Evolutionary conservation across 2,113 vertebrate genomes (phyloP).

Genomic region (Callospermophilus lateralis): DNA sequence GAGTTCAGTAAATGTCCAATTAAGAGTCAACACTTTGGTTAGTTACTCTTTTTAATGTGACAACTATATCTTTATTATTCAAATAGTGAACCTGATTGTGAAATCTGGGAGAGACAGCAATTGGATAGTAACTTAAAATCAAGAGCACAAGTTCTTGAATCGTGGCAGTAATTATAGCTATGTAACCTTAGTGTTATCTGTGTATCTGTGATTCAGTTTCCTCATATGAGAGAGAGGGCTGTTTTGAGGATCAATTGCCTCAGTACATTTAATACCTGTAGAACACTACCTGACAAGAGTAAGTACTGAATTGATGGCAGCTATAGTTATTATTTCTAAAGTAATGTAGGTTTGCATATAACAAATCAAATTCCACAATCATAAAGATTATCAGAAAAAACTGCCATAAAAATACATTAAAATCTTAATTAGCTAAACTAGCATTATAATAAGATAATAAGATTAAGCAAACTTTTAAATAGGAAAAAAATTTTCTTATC

Average conservation of each 20-base stretch:
- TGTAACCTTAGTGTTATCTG: not conserved
- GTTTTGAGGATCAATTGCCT: not conserved
- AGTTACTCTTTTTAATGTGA: not conserved
- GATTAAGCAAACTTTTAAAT: conserved; percentile 58
- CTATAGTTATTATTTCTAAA: conserved; percentile 50
- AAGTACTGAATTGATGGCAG: not conserved
- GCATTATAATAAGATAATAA: not conserved
- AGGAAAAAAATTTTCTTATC: conserved; percentile 22
- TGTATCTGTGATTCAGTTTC: conserved; percentile 8
- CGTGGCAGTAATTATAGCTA: not conserved
- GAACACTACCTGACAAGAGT: not conserved
- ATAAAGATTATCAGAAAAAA: not conserved
- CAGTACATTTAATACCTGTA: not conserved
- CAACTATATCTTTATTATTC: conserved; percentile 6
- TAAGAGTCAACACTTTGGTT: not conserved
- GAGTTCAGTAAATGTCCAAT: not conserved
- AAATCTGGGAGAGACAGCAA: conserved; percentile 25
- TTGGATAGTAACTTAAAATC: not conserved
- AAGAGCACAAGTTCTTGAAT: conserved; percentile 47
- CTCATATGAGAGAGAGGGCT: conserved; percentile 22
- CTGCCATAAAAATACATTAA: conserved; percentile 9
- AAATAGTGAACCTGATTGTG: not conserved
- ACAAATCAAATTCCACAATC: conserved; percentile 39
- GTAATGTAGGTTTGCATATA: conserved; percentile 4
- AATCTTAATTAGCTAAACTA: conserved; percentile 30